Evolutionary conservation across 2,797 vertebrate genomes (phyloP), one percentile per base, ranked within the genome.

Genomic region (Triplophysa bombifrons): DNA sequence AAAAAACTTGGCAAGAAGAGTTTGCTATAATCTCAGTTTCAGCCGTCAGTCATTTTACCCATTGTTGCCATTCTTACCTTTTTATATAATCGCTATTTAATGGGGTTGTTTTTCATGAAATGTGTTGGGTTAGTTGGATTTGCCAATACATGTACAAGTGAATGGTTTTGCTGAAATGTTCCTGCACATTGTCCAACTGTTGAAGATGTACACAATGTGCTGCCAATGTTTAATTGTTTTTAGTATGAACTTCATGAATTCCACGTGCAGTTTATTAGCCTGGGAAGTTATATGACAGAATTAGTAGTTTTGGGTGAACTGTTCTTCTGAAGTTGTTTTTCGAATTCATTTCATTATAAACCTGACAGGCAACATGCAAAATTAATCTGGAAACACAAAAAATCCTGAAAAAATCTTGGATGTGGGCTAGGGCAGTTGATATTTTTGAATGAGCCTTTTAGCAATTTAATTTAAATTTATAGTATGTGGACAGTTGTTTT

Each of bases 11-110:
- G 38, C 65, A 50, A 72, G 3, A 63, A 44, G 76, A 73, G 72
- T 68, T 74, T 87, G 70, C 75, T 84, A 78, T 88, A 66, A 84
- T 87, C 83, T 78, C 86, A 82, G 84, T 88, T 84, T 89, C 83
- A 76, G 51, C 66, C 84, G 81, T 80, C 80, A 67, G 74, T 87
- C 76, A 73, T 80, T 65, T 75, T 60, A n/a, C 67, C 66, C 14
- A 41, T 85, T 74, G 58, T 83, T 66, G 63, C 30, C 41, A 34
- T 68, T 30, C 5, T 25, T 58, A 13, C 2, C 7, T 7, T 17
- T 38, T 84, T 83, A 86, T 86, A n/a, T 22, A 27, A 66, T 56
- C 44, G 64, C 19, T 6, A 34, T 55, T 55, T 56, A 14, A 44
- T 67, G 11, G 55, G n/a, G 53, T 20, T 27, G n/a, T 27, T 56